Conservation (phyloP, 2,797 vertebrate genomes). For the Anguilla megastoma region DNA sequence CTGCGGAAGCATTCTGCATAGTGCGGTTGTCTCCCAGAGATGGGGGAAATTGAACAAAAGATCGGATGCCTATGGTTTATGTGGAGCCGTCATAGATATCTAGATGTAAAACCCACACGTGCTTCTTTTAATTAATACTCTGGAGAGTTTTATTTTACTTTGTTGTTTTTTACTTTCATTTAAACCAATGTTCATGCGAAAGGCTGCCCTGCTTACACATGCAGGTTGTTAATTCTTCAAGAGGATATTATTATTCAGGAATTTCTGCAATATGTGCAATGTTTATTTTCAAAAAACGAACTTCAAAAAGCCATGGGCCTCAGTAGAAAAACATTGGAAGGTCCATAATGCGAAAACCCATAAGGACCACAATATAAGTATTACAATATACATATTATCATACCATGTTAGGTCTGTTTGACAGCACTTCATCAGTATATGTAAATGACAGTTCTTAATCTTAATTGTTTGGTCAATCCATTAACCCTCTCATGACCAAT, state of each 20-base stretch:
- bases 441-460: not conserved
- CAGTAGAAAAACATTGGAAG: not conserved
- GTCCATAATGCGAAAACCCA: not conserved
- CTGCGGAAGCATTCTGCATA: not conserved
- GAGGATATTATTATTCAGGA: not conserved
- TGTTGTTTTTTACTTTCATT: slow-evolving; percentile 12
- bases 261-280: not conserved
- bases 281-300: not conserved
- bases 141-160: not conserved
- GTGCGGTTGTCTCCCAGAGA: not conserved
- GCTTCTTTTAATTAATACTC: not conserved
- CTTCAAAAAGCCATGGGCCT: not conserved
- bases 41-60: not conserved
- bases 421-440: too few relatives aligned
- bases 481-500: not conserved
- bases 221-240: not conserved
- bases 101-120: not conserved
- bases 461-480: not conserved
- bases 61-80: not conserved
- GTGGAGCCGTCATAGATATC: not conserved
- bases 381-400: not conserved
- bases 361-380: not conserved
- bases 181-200: not conserved
- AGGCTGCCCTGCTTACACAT: not conserved
- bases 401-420: not conserved